A percentile compares a stretch with the other conserved stretches of the same genome.
phyloP scores from a whole-genome alignment of 1,140 invertebrate genomes.

The Brevipalpus yothersi region DNA sequence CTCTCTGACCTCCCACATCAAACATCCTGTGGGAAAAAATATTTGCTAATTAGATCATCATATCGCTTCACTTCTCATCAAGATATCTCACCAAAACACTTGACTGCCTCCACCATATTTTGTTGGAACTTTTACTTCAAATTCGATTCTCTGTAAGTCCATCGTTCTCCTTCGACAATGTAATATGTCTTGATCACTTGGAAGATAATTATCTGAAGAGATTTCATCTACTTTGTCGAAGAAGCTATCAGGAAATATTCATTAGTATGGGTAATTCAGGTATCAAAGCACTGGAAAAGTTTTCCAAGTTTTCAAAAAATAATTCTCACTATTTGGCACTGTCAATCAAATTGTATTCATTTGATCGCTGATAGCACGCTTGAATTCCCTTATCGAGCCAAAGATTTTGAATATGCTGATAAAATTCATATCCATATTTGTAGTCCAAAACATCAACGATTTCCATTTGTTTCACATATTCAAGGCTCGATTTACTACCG shows the following conservation, averaged over 20 bases:
- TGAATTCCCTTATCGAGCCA: constrained; percentile 35
- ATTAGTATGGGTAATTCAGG: too few relatives aligned
- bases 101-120: constrained; percentile 35
- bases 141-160: constrained; percentile 43
- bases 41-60: background rate
- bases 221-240: constrained; percentile 34
- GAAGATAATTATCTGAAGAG: constrained; percentile 30
- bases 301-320: background rate
- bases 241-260: constrained; percentile 27
- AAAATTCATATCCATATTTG: constrained; percentile 32
- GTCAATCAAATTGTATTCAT: constrained; percentile 52
- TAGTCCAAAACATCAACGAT: background rate
- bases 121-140: constrained; percentile 37
- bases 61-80: background rate
- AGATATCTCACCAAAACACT: constrained; percentile 27
- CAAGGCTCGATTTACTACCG: constrained; percentile 23
- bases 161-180: constrained; percentile 38
- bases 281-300: background rate
- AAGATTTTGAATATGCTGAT: constrained; percentile 29
- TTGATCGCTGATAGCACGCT: constrained; percentile 38
- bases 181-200: constrained; percentile 39
- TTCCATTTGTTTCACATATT: constrained; percentile 18
- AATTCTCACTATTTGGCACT: constrained; percentile 42
- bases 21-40: constrained; percentile 27
- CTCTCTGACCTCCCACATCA: constrained; percentile 52